Evolutionary conservation across 2,797 vertebrate species (phyloP).

Genomic region (Xenopus petersii): DNA sequence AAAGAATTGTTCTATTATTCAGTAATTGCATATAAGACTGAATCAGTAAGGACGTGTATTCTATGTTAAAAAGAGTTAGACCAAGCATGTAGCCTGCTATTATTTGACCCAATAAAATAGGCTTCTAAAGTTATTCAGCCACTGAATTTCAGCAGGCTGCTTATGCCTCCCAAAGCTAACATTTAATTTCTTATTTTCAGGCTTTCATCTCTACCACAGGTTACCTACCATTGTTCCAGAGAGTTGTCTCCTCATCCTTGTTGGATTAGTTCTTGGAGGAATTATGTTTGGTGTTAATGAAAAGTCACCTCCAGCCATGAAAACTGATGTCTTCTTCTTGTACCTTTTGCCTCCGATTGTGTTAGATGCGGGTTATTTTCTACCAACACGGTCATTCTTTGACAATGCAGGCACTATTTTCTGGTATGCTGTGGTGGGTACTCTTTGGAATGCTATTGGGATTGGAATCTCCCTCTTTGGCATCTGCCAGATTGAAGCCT

Average conservation of each 20-base stretch:
- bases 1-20: no score
- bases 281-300: conserved; percentile 91
- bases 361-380: conserved; percentile 84
- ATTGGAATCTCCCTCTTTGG: conserved; percentile 89
- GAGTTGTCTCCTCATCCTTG: conserved; percentile 88
- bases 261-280: conserved; percentile 88
- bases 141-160: no score
- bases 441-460: conserved; percentile 91
- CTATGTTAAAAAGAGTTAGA: no score
- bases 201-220: conserved; percentile 92
- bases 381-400: conserved; percentile 90
- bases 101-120: no score
- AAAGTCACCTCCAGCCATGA: conserved; percentile 88
- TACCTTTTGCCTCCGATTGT: conserved; percentile 76
- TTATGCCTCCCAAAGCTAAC: no score
- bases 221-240: conserved; percentile 89
- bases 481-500: conserved; percentile 87
- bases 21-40: no score
- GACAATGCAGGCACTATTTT: conserved; percentile 94
- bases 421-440: conserved; percentile 92
- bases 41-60: no score
- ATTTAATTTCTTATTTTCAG: conserved; percentile 59
- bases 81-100: no score
- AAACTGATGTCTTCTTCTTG: conserved; percentile 76
- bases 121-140: no score